Conservation (phyloP, 2,888 invertebrate genomes). For the Apamea anceps region DNA sequence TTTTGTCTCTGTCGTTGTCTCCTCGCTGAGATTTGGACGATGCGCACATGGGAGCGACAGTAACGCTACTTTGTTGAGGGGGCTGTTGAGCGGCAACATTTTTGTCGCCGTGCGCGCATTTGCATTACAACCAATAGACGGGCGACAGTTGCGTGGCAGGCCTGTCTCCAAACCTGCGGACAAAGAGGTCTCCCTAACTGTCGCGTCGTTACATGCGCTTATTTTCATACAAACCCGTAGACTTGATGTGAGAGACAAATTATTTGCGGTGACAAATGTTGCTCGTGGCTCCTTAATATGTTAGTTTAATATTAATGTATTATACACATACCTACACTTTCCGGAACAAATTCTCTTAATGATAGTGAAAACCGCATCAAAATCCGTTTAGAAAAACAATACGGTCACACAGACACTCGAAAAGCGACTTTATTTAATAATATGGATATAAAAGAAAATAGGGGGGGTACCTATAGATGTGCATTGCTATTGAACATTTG, state of each 20-base stretch:
- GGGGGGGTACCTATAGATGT: background rate
- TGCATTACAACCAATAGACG: background rate
- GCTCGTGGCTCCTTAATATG: background rate
- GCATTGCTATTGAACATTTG: slow-evolving; percentile 3
- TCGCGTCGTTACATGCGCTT: background rate
- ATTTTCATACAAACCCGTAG: background rate
- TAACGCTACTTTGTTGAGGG: no score
- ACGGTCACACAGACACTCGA: background rate
- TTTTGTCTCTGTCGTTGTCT: no score
- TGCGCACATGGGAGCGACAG: no score
- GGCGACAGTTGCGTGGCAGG: background rate
- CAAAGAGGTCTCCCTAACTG: no score
- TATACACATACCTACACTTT: background rate
- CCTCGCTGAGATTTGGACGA: no score
- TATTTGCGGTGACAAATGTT: background rate
- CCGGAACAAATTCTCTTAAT: background rate
- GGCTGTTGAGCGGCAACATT: no score
- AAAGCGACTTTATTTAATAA: background rate
- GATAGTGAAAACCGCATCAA: background rate
- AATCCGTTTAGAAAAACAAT: background rate
- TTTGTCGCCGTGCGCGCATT: background rate
- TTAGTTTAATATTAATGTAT: background rate
- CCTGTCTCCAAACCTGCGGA: background rate
- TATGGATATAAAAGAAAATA: background rate
- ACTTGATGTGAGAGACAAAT: background rate